phyloP scores from a whole-genome alignment of 2,888 invertebrate species.

The Fragum fragum region DNA sequence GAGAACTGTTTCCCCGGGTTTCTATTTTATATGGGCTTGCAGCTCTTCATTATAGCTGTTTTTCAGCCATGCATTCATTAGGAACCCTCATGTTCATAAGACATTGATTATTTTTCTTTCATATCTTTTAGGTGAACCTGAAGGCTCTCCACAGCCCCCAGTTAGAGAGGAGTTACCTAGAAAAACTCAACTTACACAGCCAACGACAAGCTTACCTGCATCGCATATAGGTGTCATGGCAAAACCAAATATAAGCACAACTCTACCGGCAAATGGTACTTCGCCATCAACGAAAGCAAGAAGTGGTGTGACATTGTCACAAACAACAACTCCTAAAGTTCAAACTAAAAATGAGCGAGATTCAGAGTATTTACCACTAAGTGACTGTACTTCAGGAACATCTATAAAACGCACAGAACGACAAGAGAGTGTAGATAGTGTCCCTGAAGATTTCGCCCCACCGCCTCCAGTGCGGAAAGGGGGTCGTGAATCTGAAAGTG shows the following conservation, averaged over 20 bases:
- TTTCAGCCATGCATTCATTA: too few species aligned
- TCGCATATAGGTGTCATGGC: constrained; percentile 51
- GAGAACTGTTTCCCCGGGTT: too few species aligned
- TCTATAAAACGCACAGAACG: constrained; percentile 55
- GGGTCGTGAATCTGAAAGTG: constrained; percentile 40
- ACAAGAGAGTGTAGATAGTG: constrained; percentile 79
- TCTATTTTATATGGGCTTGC: too few species aligned
- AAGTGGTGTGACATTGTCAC: constrained; percentile 6
- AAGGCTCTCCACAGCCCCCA: constrained; percentile 44
- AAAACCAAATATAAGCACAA: constrained; percentile 39
- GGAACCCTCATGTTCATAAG: too few species aligned
- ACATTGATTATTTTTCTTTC: too few species aligned
- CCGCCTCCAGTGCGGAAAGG: constrained; percentile 75
- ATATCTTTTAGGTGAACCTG: constrained; percentile 20
- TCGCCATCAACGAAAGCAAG: constrained; percentile 37
- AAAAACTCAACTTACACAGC: constrained; percentile 39
- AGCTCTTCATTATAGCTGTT: too few species aligned
- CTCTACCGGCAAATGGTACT: constrained; percentile 36
- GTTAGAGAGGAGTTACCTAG: constrained; percentile 39
- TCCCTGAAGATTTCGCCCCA: constrained; percentile 82
- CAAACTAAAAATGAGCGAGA: constrained; percentile 29
- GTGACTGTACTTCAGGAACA: constrained; percentile 74
- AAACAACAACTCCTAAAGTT: constrained; percentile 25
- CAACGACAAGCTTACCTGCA: constrained; percentile 26
- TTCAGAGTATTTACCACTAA: constrained; percentile 75